Evolutionary conservation across 2,888 invertebrate genomes (phyloP).

Genomic region (Amphipyra tragopoginis): DNA sequence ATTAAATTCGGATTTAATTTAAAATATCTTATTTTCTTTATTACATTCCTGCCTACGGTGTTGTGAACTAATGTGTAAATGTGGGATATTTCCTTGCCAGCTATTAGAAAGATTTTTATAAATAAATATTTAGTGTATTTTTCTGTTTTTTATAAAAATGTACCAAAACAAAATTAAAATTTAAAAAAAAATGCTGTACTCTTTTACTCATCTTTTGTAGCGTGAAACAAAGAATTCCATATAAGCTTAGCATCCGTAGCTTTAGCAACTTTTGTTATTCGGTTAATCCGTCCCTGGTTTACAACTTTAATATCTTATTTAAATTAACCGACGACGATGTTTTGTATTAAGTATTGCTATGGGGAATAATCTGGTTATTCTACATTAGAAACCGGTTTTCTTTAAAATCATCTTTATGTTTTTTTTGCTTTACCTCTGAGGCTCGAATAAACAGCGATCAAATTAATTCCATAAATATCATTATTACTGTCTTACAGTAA

Average conservation of each 20-base stretch:
- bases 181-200: no score
- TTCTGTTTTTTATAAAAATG: no score
- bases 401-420: slow-evolving; percentile 29
- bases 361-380: slow-evolving; percentile 52
- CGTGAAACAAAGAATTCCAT: background rate
- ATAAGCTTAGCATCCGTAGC: slow-evolving; percentile 34
- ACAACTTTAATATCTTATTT: slow-evolving; percentile 52
- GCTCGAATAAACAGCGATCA: slow-evolving; percentile 33
- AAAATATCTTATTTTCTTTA: no score
- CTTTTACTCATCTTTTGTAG: no score
- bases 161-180: no score
- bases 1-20: background rate
- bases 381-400: slow-evolving; percentile 49
- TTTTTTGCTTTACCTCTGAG: slow-evolving; percentile 32
- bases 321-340: slow-evolving; percentile 40
- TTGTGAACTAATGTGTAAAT: no score
- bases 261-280: slow-evolving; percentile 53
- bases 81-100: no score
- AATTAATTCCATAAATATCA: slow-evolving; percentile 29
- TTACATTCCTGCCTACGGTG: no score
- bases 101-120: no score
- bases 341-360: slow-evolving; percentile 38
- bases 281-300: slow-evolving; percentile 44
- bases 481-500: slow-evolving; percentile 25
- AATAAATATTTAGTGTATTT: no score